A percentile compares a stretch with the other conserved stretches of the same genome.
These are phyloP conservation scores for Caranx melampygus DNA, from an alignment of 2,113 vertebrate species.

Conservation along the genomic window DNA sequence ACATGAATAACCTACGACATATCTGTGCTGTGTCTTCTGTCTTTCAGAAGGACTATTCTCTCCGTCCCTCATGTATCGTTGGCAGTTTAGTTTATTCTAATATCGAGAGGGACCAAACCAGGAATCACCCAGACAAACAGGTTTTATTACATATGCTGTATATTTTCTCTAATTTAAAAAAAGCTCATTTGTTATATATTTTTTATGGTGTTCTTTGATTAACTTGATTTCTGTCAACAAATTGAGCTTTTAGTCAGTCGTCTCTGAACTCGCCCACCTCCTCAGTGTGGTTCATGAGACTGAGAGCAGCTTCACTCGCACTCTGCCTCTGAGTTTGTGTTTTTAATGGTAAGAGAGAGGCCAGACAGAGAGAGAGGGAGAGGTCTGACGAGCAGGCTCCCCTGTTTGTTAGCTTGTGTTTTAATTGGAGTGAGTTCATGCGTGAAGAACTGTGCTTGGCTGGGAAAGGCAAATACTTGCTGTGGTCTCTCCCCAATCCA, in stretches of 20 bases:
- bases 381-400: background rate
- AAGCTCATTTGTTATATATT: no score
- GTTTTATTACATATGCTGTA: no score
- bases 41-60: no score
- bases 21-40: no score
- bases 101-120: no score
- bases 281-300: background rate
- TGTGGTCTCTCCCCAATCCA: conserved; percentile 23
- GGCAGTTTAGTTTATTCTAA: no score
- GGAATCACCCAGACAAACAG: no score
- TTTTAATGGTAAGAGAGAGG: conserved; percentile 7
- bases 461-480: conserved; percentile 31
- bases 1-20: no score
- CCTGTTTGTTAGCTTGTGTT: conserved; percentile 46
- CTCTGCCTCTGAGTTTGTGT: background rate
- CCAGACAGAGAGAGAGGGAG: conserved; percentile 18
- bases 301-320: background rate
- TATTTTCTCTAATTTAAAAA: no score
- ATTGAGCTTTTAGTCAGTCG: background rate
- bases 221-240: background rate
- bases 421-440: conserved; percentile 67
- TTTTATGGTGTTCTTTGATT: background rate
- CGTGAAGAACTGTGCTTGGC: conserved; percentile 41
- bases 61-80: no score
- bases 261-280: background rate